Evolutionary conservation across 2,113 vertebrate genomes (phyloP).

Genomic region (Hippopotamus amphibius): DNA sequence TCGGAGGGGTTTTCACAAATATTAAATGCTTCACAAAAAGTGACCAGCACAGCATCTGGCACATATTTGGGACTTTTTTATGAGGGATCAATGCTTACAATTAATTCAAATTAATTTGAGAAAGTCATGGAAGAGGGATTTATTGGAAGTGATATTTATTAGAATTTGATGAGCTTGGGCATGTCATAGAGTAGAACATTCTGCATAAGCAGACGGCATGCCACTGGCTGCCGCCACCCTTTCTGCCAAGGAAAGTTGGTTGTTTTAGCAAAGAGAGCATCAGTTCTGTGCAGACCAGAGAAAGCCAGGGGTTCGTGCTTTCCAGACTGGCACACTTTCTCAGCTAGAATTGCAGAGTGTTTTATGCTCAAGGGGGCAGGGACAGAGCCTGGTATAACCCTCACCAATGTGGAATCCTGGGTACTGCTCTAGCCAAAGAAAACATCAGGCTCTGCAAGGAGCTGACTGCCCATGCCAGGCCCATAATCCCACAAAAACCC

Average conservation of each 20-base stretch:
- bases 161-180: neutral
- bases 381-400: neutral
- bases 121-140: neutral
- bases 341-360: neutral
- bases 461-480: neutral
- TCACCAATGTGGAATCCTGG: neutral
- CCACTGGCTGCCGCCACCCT: neutral
- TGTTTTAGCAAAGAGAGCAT: neutral
- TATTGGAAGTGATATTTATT: conserved; percentile 19
- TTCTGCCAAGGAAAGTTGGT: neutral
- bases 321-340: neutral
- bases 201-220: neutral
- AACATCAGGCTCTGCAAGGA: rapidly evolving
- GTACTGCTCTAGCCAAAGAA: neutral
- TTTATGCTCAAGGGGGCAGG: neutral
- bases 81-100: neutral
- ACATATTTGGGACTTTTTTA: neutral
- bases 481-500: no score
- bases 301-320: neutral
- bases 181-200: neutral
- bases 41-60: neutral
- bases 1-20: neutral
- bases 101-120: neutral
- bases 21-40: neutral
- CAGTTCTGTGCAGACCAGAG: neutral